Base-by-base conservation (phyloP, 2,113 vertebrate species). In the Myiozetetes cayanensis region DNA sequence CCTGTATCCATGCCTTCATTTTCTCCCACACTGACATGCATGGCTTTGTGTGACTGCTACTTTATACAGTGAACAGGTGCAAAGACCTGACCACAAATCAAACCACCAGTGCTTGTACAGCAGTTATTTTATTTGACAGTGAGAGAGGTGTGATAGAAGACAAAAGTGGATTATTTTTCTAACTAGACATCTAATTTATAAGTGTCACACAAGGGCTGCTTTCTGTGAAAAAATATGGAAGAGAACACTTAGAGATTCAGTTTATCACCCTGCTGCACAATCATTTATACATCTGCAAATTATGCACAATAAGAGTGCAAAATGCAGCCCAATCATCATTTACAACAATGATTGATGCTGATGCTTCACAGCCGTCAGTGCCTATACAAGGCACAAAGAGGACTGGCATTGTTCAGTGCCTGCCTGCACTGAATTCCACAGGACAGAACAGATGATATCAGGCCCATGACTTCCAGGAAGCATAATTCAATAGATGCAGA, bases 171-270 rank as follows among this genome's bases (percentile, higher is more conserved):
- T 81, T 83, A 22, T 88, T 88, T 86, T 93, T 88, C 79, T 85
- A 90, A 77, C 67, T 7, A 94, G 92, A 85, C 72, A 80, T 59
- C 15, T 86, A 86, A 96, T 77, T 93, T 81, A 70, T 96, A 53
- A 53, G 15, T 39, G 72, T 58, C 81, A 70, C 15, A 55, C 50
- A 70, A 70, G 37, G 28, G 55, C 30, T 90, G 55, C 65, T 86
- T 77, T 67, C 65, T 63, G 20, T 74, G 67, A 95, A 91, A 91
- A 93, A 92, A 94, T 84, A 92, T 8, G 21, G 46, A 91, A 75
- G 27, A 80, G 59, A 77, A 74, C 35, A 66, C 35, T 85, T 58
- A 47, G 8, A 80, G 63, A 55, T 62, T 77, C 62, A 3, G 63
- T 90, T 93, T 88, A 80, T 93, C 79, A 67, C 31, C 12, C 53